Conservation (phyloP, 1,140 invertebrate genomes). For the Sweltsa coloradensis region DNA sequence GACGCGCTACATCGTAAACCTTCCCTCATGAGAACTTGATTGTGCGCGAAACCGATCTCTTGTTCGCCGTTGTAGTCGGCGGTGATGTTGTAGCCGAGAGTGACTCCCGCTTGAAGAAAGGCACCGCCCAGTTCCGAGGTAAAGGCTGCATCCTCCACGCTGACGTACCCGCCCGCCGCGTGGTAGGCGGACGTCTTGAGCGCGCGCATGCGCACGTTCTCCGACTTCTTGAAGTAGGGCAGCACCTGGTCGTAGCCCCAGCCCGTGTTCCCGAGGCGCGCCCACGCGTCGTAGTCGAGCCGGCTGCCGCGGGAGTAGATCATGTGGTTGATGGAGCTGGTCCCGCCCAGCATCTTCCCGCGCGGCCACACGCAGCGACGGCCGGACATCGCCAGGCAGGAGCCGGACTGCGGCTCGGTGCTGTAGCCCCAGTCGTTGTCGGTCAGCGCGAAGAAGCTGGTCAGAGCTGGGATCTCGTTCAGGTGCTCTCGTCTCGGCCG, state of each 20-base stretch:
- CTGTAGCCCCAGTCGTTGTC: constrained; percentile 32
- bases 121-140: constrained; percentile 3
- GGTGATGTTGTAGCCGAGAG: constrained; percentile 19
- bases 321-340: constrained; percentile 31
- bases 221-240: constrained; percentile 29
- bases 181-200: constrained; percentile 16
- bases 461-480: constrained; percentile 1
- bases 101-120: constrained; percentile 11
- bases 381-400: constrained; percentile 28
- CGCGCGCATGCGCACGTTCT: constrained; percentile 33
- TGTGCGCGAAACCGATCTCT: not conserved
- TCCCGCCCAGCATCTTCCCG: constrained; percentile 45
- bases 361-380: constrained; percentile 20
- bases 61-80: not conserved
- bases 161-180: constrained; percentile 20
- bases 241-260: constrained; percentile 38
- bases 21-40: too few species aligned
- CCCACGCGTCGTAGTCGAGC: constrained; percentile 42
- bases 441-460: constrained; percentile 19
- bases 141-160: constrained; percentile 16
- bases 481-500: constrained; percentile 22
- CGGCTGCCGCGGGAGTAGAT: constrained; percentile 29
- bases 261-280: constrained; percentile 32
- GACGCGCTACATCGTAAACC: too few species aligned
- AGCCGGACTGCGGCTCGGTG: constrained; percentile 36